These are phyloP conservation scores for Serilophus lunatus DNA, from an alignment of 2,113 vertebrate genomes.

Conservation along the genomic window DNA sequence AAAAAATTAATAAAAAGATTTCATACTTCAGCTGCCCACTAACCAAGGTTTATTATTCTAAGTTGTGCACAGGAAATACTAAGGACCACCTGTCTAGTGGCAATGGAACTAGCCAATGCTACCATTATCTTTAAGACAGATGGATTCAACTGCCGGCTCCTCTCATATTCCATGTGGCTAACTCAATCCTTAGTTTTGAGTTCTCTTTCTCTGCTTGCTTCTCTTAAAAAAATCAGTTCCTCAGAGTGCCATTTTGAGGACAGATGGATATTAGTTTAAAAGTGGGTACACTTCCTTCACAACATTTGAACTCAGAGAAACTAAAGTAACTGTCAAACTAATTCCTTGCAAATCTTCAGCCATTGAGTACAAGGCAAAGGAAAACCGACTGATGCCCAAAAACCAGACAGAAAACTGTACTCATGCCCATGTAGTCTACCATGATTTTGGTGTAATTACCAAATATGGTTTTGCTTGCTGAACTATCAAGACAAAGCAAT, in stretches of 20 bases:
- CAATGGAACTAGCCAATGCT: neutral
- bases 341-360: neutral
- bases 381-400: neutral
- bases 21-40: neutral
- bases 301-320: neutral
- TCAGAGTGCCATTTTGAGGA: neutral
- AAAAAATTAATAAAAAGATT: neutral
- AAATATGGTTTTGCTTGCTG: neutral
- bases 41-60: neutral
- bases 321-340: neutral
- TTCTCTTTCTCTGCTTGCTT: neutral
- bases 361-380: neutral
- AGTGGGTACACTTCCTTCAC: neutral
- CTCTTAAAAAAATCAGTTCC: neutral
- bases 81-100: neutral
- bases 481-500: neutral
- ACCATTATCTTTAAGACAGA: neutral
- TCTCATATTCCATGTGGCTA: fast-evolving
- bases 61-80: neutral
- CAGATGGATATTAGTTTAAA: neutral
- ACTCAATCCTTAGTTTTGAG: neutral
- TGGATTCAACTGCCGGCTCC: neutral
- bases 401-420: neutral
- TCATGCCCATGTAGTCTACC: neutral
- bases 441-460: neutral